phyloP scores from a whole-genome alignment of 2,888 invertebrate genomes.

The Sphecodes monilicornis region DNA sequence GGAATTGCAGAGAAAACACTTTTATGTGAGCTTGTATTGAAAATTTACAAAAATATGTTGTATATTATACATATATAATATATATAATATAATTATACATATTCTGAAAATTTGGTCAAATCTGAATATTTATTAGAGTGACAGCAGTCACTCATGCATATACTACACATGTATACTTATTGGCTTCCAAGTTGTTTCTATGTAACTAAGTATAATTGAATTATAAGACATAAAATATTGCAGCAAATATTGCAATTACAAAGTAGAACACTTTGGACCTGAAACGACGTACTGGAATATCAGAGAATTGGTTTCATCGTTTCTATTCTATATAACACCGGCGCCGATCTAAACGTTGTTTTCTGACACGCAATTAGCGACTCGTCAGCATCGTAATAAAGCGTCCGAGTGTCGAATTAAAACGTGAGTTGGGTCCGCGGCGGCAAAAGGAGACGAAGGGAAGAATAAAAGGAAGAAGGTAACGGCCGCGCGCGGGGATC shows the following conservation, averaged over 20 bases:
- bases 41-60: too few species aligned
- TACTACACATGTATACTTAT: too few species aligned
- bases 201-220: neutral
- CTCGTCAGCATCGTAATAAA: neutral
- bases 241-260: neutral
- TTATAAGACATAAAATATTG: neutral
- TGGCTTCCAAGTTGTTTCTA: too few species aligned
- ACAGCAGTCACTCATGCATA: too few species aligned
- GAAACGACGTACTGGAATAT: neutral
- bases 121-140: too few species aligned
- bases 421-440: slow-evolving; percentile 82
- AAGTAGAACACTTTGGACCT: neutral
- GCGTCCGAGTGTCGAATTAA: slow-evolving; percentile 69
- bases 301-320: neutral
- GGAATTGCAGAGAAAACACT: too few species aligned
- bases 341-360: neutral
- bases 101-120: too few species aligned
- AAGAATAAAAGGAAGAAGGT: slow-evolving; percentile 40
- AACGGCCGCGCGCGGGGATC: neutral
- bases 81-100: too few species aligned
- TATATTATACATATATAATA: too few species aligned
- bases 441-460: slow-evolving; percentile 73
- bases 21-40: too few species aligned
- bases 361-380: neutral
- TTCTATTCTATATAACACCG: neutral